These are phyloP conservation scores for Aphis gossypii DNA, from an alignment of 1,140 invertebrate genomes.

Conservation along the genomic window DNA sequence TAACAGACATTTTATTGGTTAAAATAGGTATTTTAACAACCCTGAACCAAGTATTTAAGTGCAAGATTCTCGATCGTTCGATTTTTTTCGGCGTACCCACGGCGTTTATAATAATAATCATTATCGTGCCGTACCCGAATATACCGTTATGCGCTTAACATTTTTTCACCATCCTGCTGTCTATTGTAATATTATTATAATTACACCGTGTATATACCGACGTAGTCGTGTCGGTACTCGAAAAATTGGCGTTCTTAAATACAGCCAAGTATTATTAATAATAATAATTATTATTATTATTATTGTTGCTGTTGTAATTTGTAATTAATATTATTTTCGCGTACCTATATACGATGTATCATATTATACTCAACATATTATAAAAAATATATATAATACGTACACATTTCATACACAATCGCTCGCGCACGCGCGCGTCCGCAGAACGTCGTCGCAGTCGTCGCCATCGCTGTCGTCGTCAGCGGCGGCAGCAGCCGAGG, in stretches of 20 bases:
- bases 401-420: background rate
- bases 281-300: too few species aligned
- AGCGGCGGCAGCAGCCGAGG: slow-evolving; percentile 3
- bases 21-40: background rate
- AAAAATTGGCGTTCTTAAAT: background rate
- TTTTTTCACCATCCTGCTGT: too few species aligned
- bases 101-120: background rate
- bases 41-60: too few species aligned
- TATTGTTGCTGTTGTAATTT: too few species aligned
- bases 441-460: background rate
- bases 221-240: background rate
- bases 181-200: background rate
- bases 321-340: background rate
- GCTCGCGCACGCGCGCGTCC: background rate
- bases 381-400: background rate
- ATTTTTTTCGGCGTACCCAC: background rate
- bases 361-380: background rate
- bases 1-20: background rate
- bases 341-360: background rate
- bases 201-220: too few species aligned
- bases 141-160: background rate
- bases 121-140: background rate
- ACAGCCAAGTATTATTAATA: too few species aligned
- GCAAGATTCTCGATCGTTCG: background rate
- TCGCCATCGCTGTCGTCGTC: background rate